Base-by-base conservation (phyloP, 2,888 invertebrate species). In the Phragmatobia fuliginosa region DNA sequence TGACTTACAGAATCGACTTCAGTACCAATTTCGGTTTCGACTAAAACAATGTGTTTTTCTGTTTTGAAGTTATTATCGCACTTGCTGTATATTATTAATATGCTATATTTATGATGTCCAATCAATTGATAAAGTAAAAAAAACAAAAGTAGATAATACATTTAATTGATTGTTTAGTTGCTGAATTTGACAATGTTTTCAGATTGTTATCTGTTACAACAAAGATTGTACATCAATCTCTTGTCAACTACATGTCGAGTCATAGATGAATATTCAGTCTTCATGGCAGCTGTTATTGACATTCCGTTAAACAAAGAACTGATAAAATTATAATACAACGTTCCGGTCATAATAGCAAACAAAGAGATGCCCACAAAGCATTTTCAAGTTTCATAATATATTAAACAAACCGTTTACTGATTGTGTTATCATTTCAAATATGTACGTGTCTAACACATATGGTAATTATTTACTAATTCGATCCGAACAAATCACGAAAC, bases 271-370 rank as follows among this genome's bases (percentile, higher is more conserved):
- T 56, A 16, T 28, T 56, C 31, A 62, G n/a, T 66, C 18, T 36
- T 65, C 33, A 18, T 69, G 68, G 59, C 75, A 78, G 72, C 77
- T 74, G 73, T 68, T 70, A 76, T 66, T 76, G 77, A 73, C 76
- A 70, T 38, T 66, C 64, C 71, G 66, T 71, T 68, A 73, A 76
- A 83, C 83, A 85, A 82, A 85, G 79, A 78, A 78, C 71, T 76
- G 78, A 80, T 83, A 80, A 78, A 78, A 77, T 70, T 72, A 81
- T 80, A 83, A 78, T 83, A 73, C 75, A 80, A 77, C 68, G 67
- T 64, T n/a, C 31, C 72, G 41, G 62, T 60, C 52, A 67, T 75
- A n/a, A 71, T 70, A 73, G 36, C 36, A 63, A 80, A 85, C 83
- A 85, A 85, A 83, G 82, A 70, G 75, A 70, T 66, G 67, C 69